These are phyloP conservation scores for Periophthalmus modestus DNA, from an alignment of 2,113 vertebrate species.

Conservation along the genomic window DNA sequence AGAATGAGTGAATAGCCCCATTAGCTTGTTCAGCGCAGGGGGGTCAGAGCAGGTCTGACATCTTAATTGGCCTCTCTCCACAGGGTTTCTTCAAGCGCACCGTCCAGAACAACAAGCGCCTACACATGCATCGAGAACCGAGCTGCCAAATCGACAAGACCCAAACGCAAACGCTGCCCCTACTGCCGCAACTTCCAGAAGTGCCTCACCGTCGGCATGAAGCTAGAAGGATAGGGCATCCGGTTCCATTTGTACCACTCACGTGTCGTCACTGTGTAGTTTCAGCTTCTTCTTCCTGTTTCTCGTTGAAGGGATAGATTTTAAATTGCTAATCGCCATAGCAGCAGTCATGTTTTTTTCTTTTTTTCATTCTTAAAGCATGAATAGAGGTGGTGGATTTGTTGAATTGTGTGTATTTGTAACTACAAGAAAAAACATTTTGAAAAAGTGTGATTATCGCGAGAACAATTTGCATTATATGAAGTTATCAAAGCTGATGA, in stretches of 20 bases:
- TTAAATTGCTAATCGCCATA: no score
- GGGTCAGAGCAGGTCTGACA: slow-evolving; percentile 74
- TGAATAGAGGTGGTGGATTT: no score
- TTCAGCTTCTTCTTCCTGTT: no score
- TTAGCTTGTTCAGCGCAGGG: slow-evolving; percentile 68
- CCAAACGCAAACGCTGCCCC: slow-evolving; percentile 95
- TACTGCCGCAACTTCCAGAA: slow-evolving; percentile 99
- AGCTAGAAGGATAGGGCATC: slow-evolving; percentile 90
- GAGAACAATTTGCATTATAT: no score
- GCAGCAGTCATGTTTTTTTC: no score
- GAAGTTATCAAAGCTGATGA: no score
- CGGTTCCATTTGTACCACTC: neutral
- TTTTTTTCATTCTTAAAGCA: no score
- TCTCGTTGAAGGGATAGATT: no score
- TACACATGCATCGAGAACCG: slow-evolving; percentile 99
- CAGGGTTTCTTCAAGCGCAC: slow-evolving; percentile 99
- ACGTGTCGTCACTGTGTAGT: neutral
- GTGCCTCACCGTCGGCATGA: slow-evolving; percentile 98
- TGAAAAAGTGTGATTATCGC: neutral
- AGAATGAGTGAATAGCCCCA: slow-evolving; percentile 73
- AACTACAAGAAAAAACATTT: neutral
- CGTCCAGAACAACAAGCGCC: slow-evolving; percentile 99
- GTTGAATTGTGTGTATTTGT: no score
- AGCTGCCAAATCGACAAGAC: slow-evolving; percentile 99
- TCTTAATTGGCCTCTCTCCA: slow-evolving; percentile 79